Evolutionary conservation across 2,113 vertebrate species (phyloP).

Genomic region (Poeciliopsis retropinna): DNA sequence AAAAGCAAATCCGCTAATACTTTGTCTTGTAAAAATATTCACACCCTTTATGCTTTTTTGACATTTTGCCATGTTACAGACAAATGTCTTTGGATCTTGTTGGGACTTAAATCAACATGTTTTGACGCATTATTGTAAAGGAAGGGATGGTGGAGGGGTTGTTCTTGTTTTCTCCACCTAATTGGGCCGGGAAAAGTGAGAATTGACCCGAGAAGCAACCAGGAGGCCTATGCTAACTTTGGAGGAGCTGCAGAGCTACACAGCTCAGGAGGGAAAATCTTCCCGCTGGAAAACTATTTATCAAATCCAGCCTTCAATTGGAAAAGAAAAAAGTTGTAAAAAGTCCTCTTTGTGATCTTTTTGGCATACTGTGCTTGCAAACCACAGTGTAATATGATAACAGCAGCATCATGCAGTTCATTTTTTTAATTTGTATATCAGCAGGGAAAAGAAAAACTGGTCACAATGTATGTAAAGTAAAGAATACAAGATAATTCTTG

Average conservation of each 20-base stretch:
- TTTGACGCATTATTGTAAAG: neutral
- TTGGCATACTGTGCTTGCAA: neutral
- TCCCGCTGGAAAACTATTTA: too few relatives aligned
- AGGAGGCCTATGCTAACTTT: neutral
- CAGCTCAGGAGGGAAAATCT: too few relatives aligned
- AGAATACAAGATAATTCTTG: neutral
- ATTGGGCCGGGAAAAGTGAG: neutral
- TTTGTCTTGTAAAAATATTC: neutral
- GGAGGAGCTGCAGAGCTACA: neutral
- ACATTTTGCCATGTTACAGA: neutral
- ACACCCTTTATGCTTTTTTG: neutral
- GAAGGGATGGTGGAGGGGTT: neutral
- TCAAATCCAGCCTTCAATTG: neutral
- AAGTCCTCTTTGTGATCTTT: too few relatives aligned
- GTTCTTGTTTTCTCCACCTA: neutral
- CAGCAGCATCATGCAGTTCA: too few relatives aligned
- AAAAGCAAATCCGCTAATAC: neutral
- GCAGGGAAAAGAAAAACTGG: neutral
- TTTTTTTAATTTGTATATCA: too few relatives aligned
- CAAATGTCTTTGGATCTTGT: neutral
- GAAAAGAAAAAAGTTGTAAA: neutral
- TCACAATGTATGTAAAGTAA: neutral
- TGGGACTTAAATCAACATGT: neutral
- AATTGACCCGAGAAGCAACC: neutral
- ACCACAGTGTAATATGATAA: too few relatives aligned